phyloP scores from a whole-genome alignment of 1,140 invertebrate genomes.

The Diorhabda elongata region DNA sequence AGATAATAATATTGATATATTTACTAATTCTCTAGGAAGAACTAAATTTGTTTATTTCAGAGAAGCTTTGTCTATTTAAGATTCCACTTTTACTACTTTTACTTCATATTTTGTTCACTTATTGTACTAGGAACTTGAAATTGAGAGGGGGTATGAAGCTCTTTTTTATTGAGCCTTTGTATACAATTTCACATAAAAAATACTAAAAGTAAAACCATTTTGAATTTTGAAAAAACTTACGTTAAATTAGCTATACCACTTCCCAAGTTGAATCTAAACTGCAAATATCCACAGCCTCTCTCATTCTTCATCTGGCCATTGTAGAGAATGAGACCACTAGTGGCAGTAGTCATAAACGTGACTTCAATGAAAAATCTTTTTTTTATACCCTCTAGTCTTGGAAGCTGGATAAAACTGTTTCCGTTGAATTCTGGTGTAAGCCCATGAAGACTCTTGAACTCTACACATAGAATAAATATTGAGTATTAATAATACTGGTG shows the following conservation, averaged over 20 bases:
- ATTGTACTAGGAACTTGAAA: too few relatives aligned
- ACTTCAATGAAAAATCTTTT: conserved; percentile 79
- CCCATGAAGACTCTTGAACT: conserved; percentile 34
- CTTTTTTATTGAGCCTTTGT: too few relatives aligned
- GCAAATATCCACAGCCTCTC: conserved; percentile 69
- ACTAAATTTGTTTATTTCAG: too few relatives aligned
- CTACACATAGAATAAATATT: conserved; percentile 15
- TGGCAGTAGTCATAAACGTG: conserved; percentile 75
- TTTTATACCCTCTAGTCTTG: conserved; percentile 69
- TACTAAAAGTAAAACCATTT: not conserved
- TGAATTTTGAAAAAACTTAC: conserved; percentile 52
- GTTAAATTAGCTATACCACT: conserved; percentile 82
- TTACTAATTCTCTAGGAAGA: too few relatives aligned
- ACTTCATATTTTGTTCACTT: too few relatives aligned
- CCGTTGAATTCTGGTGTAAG: conserved; percentile 70
- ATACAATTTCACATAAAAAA: conserved; percentile 7
- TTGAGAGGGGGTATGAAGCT: too few relatives aligned
- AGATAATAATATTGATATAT: too few relatives aligned
- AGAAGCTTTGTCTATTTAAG: too few relatives aligned
- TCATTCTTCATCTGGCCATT: conserved; percentile 75
- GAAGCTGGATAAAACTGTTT: conserved; percentile 72
- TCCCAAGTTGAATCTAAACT: conserved; percentile 84
- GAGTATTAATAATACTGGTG: too few relatives aligned
- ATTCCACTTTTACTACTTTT: too few relatives aligned
- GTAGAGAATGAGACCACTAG: conserved; percentile 79